Evolutionary conservation across 2,888 invertebrate species (phyloP).

Genomic region (Callimorpha dominula): DNA sequence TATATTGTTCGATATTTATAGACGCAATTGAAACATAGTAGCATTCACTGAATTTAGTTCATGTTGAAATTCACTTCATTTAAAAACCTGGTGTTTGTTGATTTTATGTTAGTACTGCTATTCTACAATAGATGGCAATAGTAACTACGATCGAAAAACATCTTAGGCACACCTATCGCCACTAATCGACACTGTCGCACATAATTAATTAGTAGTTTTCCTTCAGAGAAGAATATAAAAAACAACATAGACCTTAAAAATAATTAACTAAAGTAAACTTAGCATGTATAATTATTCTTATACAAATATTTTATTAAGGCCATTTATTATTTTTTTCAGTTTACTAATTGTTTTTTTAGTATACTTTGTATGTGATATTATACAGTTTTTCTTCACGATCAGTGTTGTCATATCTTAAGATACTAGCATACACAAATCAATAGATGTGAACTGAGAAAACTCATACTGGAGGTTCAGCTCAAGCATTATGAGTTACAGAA

Average conservation of each 20-base stretch:
- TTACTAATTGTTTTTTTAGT: too few relatives aligned
- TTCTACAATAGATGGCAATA: constrained; percentile 35
- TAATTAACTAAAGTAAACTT: background rate
- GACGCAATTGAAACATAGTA: background rate
- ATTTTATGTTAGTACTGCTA: constrained; percentile 30
- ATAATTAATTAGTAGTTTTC: background rate
- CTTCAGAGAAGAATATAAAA: background rate
- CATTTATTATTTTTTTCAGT: background rate
- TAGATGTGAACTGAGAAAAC: too few relatives aligned
- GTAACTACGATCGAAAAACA: too few relatives aligned
- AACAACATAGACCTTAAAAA: background rate
- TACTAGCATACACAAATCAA: too few relatives aligned
- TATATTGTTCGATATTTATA: background rate
- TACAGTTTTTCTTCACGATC: too few relatives aligned
- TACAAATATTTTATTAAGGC: background rate
- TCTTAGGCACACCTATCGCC: background rate
- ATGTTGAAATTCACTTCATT: background rate
- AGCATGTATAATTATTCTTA: background rate
- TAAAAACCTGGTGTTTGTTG: background rate
- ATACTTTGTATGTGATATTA: too few relatives aligned
- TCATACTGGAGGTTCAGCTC: too few relatives aligned
- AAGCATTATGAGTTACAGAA: too few relatives aligned
- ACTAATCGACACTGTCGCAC: constrained; percentile 29
- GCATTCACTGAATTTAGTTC: background rate
- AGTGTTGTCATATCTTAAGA: too few relatives aligned